phyloP scores from a whole-genome alignment of 2,113 vertebrate species.

The Myocastor coypus region DNA sequence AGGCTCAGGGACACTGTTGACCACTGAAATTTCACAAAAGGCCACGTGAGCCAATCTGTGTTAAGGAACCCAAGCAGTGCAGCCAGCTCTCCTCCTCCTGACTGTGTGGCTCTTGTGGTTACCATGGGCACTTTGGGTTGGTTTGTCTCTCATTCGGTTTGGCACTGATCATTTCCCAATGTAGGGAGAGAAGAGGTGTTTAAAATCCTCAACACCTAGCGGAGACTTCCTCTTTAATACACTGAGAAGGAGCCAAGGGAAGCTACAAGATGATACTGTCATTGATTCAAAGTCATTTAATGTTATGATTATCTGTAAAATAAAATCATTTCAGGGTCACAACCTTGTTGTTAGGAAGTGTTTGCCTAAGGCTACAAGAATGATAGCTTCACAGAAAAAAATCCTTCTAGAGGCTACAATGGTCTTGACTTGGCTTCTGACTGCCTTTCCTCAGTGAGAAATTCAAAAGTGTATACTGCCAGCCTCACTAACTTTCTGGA shows the following conservation, averaged over 20 bases:
- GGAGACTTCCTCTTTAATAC: neutral
- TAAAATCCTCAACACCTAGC: neutral
- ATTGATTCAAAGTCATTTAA: neutral
- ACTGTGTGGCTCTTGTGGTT: neutral
- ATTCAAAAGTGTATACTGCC: neutral
- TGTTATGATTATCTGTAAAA: neutral
- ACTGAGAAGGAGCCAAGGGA: neutral
- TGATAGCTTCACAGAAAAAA: neutral
- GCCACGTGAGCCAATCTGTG: neutral
- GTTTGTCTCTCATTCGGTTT: neutral
- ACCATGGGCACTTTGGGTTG: neutral
- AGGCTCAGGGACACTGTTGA: neutral
- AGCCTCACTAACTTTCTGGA: neutral
- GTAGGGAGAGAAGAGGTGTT: neutral
- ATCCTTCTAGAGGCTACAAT: neutral
- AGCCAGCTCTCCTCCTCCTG: neutral
- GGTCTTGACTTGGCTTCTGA: neutral
- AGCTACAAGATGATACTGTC: neutral
- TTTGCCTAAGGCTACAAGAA: neutral
- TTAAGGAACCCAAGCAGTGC: too few relatives aligned
- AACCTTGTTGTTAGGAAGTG: neutral
- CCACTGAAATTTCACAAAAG: neutral
- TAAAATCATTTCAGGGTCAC: neutral
- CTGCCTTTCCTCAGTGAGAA: conserved; percentile 22
- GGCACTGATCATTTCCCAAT: neutral